Base-by-base conservation (phyloP, 1,140 invertebrate species). In the Brachionus asplanchnoidis region DNA sequence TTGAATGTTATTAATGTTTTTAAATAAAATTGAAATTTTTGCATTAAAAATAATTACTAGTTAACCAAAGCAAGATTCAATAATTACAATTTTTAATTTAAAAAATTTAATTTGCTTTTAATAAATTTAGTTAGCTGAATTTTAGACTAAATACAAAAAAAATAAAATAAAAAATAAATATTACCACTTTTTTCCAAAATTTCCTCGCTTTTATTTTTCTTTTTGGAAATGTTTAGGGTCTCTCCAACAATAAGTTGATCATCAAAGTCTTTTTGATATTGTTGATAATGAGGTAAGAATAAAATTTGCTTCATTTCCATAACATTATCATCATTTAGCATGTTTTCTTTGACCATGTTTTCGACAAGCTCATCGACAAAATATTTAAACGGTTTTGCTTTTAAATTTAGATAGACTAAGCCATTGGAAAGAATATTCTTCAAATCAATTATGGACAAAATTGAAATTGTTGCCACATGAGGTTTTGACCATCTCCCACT, bases 291-390 rank as follows among this genome's bases (percentile, higher is more conserved):
- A n/a, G 73, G 73, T 11, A 77, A 23, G 23, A 77, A 36, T 26
- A 77, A 50, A 77, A 50, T 50, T 50, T 77, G 20, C 7, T 50
- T 77, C 23, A 77, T 50, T 14, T 28, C 23, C 20, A 14, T 12
- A 87, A 93, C 92, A 66, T 93, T 92, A 23, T 94, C 93, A 36
- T 92, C 90, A 26, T 93, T 91, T 60, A 99, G 89, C 44, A 93
- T 92, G 68, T 93, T 94, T 85, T 93, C 92, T 86, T 93, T 93
- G 66, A 97, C 93, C 94, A 98, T 94, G 88, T 95, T 95, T 88
- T 98, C 96, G 85, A 98, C 91, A 9, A 97, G 92, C 70, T 96
- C 91, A 89, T 98, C 97, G 92, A 94, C 92, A 36, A 97, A 94
- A 89, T 95, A 93, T 87, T 95, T 94, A 77, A 98, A 84, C 40